Evolutionary conservation across 2,888 invertebrate species (phyloP).

Genomic region (Plebejus anna): DNA sequence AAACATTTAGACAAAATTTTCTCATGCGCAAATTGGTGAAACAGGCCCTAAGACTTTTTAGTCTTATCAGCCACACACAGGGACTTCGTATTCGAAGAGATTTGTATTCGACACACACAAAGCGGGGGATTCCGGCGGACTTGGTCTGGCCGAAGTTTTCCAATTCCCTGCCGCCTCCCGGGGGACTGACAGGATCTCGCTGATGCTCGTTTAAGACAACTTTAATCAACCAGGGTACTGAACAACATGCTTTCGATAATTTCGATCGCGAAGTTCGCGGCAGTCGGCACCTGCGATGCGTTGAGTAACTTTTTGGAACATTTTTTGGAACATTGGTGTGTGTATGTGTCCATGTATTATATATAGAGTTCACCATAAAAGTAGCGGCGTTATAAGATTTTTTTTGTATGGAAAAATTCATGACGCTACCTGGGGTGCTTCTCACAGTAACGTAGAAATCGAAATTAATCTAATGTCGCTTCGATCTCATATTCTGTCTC

Average conservation of each 20-base stretch:
- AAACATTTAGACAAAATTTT: no score
- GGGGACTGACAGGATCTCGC: neutral
- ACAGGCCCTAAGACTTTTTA: neutral
- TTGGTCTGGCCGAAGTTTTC: constrained; percentile 4
- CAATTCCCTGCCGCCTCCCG: neutral
- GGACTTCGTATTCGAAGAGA: neutral
- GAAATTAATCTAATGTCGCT: no score
- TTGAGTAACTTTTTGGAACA: neutral
- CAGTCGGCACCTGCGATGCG: neutral
- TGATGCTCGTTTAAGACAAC: neutral
- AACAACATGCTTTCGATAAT: neutral
- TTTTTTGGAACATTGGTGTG: no score
- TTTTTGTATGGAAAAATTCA: no score
- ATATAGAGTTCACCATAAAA: no score
- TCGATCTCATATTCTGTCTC: no score
- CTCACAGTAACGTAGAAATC: no score
- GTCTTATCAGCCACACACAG: neutral
- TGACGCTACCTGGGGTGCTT: no score
- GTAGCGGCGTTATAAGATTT: no score
- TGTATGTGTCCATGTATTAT: no score
- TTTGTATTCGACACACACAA: neutral
- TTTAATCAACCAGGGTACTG: neutral
- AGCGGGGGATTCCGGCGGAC: neutral
- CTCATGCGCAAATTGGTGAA: no score
- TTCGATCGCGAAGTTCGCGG: neutral